These are phyloP conservation scores for Melinaea marsaeus DNA, from an alignment of 2,888 invertebrate genomes.

Conservation along the genomic window DNA sequence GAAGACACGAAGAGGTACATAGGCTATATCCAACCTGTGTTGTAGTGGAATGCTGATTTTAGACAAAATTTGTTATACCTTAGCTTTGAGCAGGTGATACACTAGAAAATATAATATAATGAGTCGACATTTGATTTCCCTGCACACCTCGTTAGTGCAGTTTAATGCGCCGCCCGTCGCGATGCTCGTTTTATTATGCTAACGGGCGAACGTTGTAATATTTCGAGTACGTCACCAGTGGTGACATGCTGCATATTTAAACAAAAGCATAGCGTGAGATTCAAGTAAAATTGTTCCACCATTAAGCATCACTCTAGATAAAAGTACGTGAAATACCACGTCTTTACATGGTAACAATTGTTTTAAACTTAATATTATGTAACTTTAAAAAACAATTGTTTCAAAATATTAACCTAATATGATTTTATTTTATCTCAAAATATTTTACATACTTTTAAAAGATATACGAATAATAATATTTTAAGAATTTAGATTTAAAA, in stretches of 20 bases:
- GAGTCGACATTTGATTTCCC: conserved; percentile 44
- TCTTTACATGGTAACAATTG: conserved; percentile 11
- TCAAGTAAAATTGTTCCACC: conserved; percentile 54
- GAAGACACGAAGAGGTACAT: too few relatives aligned
- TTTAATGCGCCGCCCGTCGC: conserved; percentile 64
- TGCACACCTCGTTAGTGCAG: conserved; percentile 44
- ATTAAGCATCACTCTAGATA: conserved; percentile 53
- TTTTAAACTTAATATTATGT: neutral
- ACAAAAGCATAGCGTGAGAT: conserved; percentile 51
- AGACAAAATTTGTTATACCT: neutral
- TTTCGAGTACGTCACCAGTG: conserved; percentile 67
- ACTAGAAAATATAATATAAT: conserved; percentile 34
- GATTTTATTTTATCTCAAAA: too few relatives aligned
- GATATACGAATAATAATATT: too few relatives aligned
- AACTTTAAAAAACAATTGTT: neutral
- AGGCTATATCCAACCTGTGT: too few relatives aligned
- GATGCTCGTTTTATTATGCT: conserved; percentile 70
- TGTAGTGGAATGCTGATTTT: too few relatives aligned
- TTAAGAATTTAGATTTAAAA: too few relatives aligned
- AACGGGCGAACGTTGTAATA: conserved; percentile 67
- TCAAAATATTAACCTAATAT: neutral
- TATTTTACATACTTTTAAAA: too few relatives aligned
- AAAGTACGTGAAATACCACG: conserved; percentile 24
- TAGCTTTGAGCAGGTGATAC: conserved; percentile 13
- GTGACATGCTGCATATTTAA: conserved; percentile 70